A percentile compares a stretch with the other conserved stretches of the same genome.
phyloP scores from a whole-genome alignment of 2,113 vertebrate species.

The Nannospalax galili region DNA sequence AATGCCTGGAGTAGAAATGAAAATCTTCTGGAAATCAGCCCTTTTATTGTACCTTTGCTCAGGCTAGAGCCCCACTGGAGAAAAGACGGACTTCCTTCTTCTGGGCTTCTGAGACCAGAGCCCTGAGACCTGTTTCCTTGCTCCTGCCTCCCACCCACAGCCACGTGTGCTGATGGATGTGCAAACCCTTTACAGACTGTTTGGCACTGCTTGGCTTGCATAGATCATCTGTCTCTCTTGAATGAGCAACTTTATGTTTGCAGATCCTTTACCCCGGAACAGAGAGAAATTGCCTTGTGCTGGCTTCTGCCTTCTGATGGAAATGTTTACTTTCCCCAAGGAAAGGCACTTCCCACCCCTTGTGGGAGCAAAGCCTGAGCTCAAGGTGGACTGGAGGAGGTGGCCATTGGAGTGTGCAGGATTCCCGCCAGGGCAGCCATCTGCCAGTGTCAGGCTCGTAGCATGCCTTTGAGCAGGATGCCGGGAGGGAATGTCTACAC shows the following conservation, averaged over 20 bases:
- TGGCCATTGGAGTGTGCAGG: slow-evolving; percentile 32
- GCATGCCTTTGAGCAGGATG: slow-evolving; percentile 51
- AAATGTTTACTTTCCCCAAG: slow-evolving; percentile 74
- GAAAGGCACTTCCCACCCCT: slow-evolving; percentile 29
- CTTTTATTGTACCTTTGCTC: not conserved
- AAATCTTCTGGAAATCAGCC: not conserved
- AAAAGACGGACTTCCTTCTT: not conserved
- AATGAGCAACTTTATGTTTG: slow-evolving; percentile 75
- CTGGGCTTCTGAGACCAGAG: not conserved
- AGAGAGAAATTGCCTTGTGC: slow-evolving; percentile 61
- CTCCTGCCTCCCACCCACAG: not conserved
- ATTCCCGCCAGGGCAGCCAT: slow-evolving; percentile 67
- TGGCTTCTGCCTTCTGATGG: slow-evolving; percentile 64
- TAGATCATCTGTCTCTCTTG: slow-evolving; percentile 77
- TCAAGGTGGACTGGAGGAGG: slow-evolving; percentile 53
- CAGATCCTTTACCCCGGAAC: slow-evolving; percentile 35
- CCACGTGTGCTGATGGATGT: slow-evolving; percentile 70
- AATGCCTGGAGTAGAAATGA: not conserved
- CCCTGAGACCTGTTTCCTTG: not conserved
- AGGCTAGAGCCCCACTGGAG: not conserved
- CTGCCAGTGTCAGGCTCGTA: slow-evolving; percentile 54
- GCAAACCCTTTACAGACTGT: slow-evolving; percentile 56
- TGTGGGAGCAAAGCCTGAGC: slow-evolving; percentile 41
- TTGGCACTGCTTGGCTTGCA: slow-evolving; percentile 47
- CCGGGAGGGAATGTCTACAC: accelerated